These are phyloP conservation scores for Andrena chrysosceles DNA, from an alignment of 2,888 invertebrate genomes.

Conservation along the genomic window DNA sequence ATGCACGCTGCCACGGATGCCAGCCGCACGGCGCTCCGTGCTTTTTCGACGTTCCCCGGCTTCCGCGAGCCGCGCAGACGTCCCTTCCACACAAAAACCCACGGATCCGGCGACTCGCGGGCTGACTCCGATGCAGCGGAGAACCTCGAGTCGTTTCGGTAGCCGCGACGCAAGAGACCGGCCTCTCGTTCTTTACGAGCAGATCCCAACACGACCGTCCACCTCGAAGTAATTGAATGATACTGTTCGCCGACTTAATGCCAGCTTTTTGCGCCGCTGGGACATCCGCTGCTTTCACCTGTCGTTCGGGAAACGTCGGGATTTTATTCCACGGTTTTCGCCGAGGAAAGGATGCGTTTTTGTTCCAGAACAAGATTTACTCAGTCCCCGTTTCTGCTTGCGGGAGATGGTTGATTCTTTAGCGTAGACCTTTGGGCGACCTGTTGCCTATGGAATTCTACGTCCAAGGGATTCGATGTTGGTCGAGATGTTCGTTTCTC, in stretches of 20 bases:
- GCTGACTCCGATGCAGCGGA: background rate
- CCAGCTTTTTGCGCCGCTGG: background rate
- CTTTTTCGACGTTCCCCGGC: constrained; percentile 39
- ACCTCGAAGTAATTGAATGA: constrained; percentile 14
- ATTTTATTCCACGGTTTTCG: background rate
- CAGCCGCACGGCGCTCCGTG: constrained; percentile 52
- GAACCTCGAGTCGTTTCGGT: background rate
- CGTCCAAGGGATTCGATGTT: background rate
- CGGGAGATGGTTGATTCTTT: background rate
- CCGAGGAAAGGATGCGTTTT: background rate
- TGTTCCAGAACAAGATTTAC: background rate
- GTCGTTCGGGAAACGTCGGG: background rate
- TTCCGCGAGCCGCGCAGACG: background rate
- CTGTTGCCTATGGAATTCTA: background rate
- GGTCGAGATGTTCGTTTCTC: background rate
- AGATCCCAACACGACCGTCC: background rate
- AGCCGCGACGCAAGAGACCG: background rate
- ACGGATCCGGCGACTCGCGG: background rate
- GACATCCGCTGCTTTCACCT: background rate
- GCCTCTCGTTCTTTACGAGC: too few species aligned
- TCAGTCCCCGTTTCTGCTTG: background rate
- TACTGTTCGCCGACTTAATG: constrained; percentile 12
- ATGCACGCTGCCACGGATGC: constrained; percentile 42
- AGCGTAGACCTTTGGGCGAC: background rate
- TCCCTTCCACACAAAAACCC: constrained; percentile 26